Evolutionary conservation across 1,140 invertebrate genomes (phyloP).

Genomic region (Lordiphosa collinella): DNA sequence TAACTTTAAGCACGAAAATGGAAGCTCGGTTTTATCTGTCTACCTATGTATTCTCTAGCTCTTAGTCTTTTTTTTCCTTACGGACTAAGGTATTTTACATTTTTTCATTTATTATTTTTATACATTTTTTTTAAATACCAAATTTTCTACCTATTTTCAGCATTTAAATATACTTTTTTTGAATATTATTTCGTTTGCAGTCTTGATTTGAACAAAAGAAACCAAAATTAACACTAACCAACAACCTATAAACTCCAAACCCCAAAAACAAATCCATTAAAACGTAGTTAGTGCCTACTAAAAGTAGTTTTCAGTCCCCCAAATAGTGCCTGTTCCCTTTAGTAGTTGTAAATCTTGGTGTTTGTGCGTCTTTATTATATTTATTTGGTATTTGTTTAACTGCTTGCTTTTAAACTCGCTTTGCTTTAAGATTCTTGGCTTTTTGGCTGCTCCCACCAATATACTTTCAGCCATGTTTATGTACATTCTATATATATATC

Average conservation of each 20-base stretch:
- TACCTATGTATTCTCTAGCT: no score
- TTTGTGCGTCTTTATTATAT: constrained; percentile 46
- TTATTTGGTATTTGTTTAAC: constrained; percentile 43
- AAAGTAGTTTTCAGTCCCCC: constrained; percentile 51
- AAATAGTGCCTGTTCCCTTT: constrained; percentile 52
- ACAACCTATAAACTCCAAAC: constrained; percentile 26
- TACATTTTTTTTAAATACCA: constrained; percentile 61
- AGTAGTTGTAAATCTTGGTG: constrained; percentile 49
- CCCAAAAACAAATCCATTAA: constrained; percentile 49
- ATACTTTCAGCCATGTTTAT: constrained; percentile 71
- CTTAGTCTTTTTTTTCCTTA: constrained; percentile 1
- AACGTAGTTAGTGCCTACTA: constrained; percentile 70
- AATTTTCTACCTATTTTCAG: constrained; percentile 78
- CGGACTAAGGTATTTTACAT: constrained; percentile 2
- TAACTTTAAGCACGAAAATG: no score
- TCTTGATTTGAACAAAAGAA: constrained; percentile 51
- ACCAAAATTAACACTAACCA: constrained; percentile 61
- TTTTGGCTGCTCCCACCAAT: constrained; percentile 31
- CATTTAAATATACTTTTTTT: constrained; percentile 50
- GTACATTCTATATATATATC: constrained; percentile 41
- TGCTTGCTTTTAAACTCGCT: constrained; percentile 29
- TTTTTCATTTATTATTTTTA: constrained; percentile 24
- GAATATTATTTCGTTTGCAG: constrained; percentile 72
- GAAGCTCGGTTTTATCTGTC: no score
- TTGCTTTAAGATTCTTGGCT: constrained; percentile 22